A percentile compares a stretch with the other conserved stretches of the same genome.
Conservation (phyloP, 2,797 vertebrate species). For the Caiman crocodilus region DNA sequence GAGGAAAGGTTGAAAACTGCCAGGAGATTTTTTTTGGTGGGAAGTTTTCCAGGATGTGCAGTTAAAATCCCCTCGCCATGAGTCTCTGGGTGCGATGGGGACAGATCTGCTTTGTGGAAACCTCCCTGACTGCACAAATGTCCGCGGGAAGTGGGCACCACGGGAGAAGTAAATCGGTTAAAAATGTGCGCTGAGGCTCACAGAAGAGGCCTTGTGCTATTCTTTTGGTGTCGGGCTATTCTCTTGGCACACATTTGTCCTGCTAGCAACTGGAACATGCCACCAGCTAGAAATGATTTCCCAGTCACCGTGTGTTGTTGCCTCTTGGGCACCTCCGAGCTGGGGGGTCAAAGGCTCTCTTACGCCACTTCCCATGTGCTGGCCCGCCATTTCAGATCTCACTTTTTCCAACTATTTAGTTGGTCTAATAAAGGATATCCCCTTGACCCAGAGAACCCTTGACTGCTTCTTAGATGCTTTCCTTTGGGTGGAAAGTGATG, state of each 20-base stretch:
- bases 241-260: neutral
- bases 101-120: neutral
- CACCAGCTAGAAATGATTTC: neutral
- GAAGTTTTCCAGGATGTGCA: neutral
- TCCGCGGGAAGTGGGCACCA: neutral
- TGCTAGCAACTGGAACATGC: neutral
- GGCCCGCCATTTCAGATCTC: neutral
- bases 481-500: neutral
- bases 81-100: too few species aligned
- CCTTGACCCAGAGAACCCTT: too few species aligned
- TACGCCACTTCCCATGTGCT: neutral
- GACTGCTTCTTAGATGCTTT: neutral
- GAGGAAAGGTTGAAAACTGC: too few species aligned
- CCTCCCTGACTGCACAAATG: neutral
- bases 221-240: neutral
- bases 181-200: neutral
- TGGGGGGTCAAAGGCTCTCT: neutral
- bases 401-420: too few species aligned
- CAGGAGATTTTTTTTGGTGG: neutral
- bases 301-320: neutral
- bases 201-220: neutral
- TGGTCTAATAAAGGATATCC: too few species aligned
- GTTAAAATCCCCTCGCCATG: neutral
- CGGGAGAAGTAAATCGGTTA: neutral
- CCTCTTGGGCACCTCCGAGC: neutral